Base-by-base conservation (phyloP, 2,888 invertebrate genomes). In the Diplolepis rosae region DNA sequence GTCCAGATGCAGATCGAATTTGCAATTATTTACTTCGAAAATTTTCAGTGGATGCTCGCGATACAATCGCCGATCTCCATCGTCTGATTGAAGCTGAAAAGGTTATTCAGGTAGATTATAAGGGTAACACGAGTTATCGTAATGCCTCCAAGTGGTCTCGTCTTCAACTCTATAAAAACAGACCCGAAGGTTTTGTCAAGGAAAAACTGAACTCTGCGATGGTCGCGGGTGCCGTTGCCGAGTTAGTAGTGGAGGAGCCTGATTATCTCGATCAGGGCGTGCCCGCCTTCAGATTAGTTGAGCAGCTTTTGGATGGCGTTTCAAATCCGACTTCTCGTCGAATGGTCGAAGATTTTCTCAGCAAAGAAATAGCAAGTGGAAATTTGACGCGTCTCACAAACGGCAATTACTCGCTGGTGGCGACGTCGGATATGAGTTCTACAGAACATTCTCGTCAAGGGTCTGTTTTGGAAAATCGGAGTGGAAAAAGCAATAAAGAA, bases 41-140 rank as follows among this genome's bases (percentile, higher is more conserved):
- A 86, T 94, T 93, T 86, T 93, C 94, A 83, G 92, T 95, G 71
- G 91, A 92, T 83, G 92, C 92, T 56, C 91, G 91, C 77, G 94
- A 93, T 78, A 93, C 94, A 18, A 93, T 92, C 84, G 90, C 92
- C 73, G 94, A 94, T 88, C 90, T 96, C 42, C 94, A 94, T 86
- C 92, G 92, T 87, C 92, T 96, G 82, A 92, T 95, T 13, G 93
- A 93, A 80, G 92, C 92, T 73, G 94, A 93, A 85, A 92, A 93
- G 81, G 93, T 96, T 69, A 92, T 94, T 77, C 94, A 94, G 91
- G 96, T 96, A 32, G 94, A 95, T 85, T 96, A 95, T 88, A 96
- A 96, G 90, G 95, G 95, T 83, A 94, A 93, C 89, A 94, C 94
- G 79, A 95, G 95, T 90, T 96, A 96, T 87, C 91, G 96, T 82